Conservation (phyloP, 2,888 invertebrate genomes). For the Plagiodera versicolora region DNA sequence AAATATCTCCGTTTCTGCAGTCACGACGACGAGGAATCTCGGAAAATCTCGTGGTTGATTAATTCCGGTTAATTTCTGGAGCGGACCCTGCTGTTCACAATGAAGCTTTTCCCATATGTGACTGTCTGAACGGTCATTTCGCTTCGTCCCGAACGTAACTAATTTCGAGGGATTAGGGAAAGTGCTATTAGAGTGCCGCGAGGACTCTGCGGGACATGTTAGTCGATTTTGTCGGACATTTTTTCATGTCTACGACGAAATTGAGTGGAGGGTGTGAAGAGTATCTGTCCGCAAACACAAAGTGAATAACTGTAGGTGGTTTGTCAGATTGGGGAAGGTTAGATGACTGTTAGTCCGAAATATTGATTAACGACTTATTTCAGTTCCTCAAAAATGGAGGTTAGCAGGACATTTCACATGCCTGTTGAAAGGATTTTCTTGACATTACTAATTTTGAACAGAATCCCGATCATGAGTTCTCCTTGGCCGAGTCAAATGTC, state of each 20-base stretch:
- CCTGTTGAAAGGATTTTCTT: no score
- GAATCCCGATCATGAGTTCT: no score
- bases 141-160: constrained; percentile 19
- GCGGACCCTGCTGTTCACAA: constrained; percentile 20
- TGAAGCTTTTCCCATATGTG: constrained; percentile 28
- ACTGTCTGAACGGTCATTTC: constrained; percentile 25
- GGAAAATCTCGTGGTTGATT: constrained; percentile 48
- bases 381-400: no score
- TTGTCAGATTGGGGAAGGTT: no score
- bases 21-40: constrained; percentile 43
- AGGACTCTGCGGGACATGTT: neutral
- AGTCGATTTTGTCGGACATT: constrained; percentile 4
- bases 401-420: no score
- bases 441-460: no score
- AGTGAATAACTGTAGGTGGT: neutral
- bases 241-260: neutral
- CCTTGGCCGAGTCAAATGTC: no score
- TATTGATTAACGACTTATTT: no score
- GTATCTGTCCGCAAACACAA: neutral
- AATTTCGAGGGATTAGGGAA: constrained; percentile 31
- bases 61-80: constrained; percentile 48
- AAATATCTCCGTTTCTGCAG: no score
- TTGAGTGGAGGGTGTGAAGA: neutral
- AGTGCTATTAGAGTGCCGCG: constrained; percentile 24
- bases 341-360: no score